phyloP scores from a whole-genome alignment of 23 tunicate genomes.

The Corella eumyota region DNA sequence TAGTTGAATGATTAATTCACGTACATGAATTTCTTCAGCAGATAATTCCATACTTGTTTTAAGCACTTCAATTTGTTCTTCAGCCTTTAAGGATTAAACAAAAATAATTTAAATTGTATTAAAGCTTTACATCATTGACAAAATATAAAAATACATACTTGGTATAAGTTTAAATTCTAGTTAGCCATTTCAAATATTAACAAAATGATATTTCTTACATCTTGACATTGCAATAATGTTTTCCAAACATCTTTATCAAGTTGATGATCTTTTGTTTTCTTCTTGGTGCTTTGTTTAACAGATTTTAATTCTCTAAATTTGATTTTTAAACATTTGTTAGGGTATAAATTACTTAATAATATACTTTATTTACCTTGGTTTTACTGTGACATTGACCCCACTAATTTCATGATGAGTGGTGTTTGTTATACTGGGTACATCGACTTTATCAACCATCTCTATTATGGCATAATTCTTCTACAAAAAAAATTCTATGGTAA shows the following conservation, averaged over 20 bases:
- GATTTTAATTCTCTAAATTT: conserved; percentile 4
- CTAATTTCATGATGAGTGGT: conserved; percentile 17
- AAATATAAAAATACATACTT: conserved; percentile 2
- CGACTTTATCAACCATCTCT: conserved; percentile 25
- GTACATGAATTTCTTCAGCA: conserved; percentile 33
- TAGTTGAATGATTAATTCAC: conserved; percentile 43
- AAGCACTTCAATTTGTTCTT: conserved; percentile 24
- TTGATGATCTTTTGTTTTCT: background rate
- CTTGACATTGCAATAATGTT: background rate
- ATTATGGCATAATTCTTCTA: conserved; percentile 65
- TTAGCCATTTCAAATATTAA: too few species aligned
- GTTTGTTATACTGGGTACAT: conserved; percentile 10
- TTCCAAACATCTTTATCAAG: conserved; percentile 1
- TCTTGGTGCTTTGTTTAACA: background rate
- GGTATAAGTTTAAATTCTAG: too few species aligned
- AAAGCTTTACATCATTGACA: background rate
- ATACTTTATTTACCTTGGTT: conserved; percentile 72
- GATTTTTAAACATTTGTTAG: too few species aligned
- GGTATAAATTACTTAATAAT: background rate
- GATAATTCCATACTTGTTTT: conserved; percentile 24
- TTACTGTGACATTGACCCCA: conserved; percentile 27
- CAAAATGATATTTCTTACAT: too few species aligned
- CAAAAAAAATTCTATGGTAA: background rate
- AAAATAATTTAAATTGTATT: too few species aligned
- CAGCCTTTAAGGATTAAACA: conserved; percentile 7